Evolutionary conservation across 2,113 vertebrate species (phyloP).

Genomic region (Aegotheles bennettii): DNA sequence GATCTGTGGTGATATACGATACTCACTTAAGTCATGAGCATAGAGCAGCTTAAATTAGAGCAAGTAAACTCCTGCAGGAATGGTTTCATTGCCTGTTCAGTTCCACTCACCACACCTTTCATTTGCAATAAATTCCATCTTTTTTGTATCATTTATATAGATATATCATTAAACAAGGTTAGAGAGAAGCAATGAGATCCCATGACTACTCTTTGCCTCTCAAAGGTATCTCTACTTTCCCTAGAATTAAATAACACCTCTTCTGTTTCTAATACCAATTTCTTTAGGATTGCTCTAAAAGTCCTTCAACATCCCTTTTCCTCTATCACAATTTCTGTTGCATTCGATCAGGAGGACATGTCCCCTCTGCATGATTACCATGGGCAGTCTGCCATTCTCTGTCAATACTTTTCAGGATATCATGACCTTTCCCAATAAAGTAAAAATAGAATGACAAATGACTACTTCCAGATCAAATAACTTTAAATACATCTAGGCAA

Average conservation of each 20-base stretch:
- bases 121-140: background rate
- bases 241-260: background rate
- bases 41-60: background rate
- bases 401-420: conserved; percentile 15
- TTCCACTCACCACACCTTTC: background rate
- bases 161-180: background rate
- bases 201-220: background rate
- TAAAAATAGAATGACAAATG: conserved; percentile 32
- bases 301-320: background rate
- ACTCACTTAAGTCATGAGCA: background rate
- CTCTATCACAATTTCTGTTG: background rate
- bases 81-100: background rate
- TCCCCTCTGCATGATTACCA: background rate
- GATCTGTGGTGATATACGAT: background rate
- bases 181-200: background rate
- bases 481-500: background rate
- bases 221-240: background rate
- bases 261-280: background rate
- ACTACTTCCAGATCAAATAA: conserved; percentile 22
- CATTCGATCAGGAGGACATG: background rate
- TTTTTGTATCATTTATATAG: background rate
- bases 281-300: background rate
- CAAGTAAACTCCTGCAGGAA: background rate
- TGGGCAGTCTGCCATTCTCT: background rate
- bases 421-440: conserved; percentile 13